phyloP scores from a whole-genome alignment of 2,113 vertebrate species.

The Festucalex cinctus region DNA sequence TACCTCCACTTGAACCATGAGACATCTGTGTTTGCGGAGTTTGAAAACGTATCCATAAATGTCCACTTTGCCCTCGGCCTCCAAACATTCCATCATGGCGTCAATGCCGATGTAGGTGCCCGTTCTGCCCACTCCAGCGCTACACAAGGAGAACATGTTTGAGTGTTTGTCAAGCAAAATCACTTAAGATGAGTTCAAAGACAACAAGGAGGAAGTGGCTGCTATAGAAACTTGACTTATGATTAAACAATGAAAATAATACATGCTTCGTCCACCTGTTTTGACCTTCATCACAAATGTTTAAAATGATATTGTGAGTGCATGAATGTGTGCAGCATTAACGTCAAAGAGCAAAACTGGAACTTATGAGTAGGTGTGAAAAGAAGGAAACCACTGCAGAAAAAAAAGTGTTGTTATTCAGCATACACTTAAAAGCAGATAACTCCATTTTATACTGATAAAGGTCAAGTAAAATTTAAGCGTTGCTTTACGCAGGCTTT shows the following conservation, averaged over 20 bases:
- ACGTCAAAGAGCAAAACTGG: background rate
- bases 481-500: background rate
- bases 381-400: background rate
- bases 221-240: background rate
- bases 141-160: conserved; percentile 36
- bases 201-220: background rate
- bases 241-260: background rate
- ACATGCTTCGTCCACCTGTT: background rate
- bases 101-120: conserved; percentile 95
- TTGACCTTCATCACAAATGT: background rate
- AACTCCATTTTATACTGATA: too few relatives aligned
- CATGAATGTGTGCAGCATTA: background rate
- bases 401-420: background rate
- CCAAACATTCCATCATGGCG: conserved; percentile 92
- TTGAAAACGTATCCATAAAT: conserved; percentile 89
- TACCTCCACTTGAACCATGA: conserved; percentile 99
- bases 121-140: conserved; percentile 92
- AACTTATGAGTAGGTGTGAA: background rate
- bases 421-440: background rate
- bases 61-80: conserved; percentile 84
- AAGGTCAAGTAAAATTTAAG: background rate
- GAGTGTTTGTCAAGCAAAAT: background rate
- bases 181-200: background rate
- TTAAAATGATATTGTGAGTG: background rate
- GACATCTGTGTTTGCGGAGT: conserved; percentile 87